phyloP scores from a whole-genome alignment of 2,113 vertebrate species.

The Apaloderma vittatum region DNA sequence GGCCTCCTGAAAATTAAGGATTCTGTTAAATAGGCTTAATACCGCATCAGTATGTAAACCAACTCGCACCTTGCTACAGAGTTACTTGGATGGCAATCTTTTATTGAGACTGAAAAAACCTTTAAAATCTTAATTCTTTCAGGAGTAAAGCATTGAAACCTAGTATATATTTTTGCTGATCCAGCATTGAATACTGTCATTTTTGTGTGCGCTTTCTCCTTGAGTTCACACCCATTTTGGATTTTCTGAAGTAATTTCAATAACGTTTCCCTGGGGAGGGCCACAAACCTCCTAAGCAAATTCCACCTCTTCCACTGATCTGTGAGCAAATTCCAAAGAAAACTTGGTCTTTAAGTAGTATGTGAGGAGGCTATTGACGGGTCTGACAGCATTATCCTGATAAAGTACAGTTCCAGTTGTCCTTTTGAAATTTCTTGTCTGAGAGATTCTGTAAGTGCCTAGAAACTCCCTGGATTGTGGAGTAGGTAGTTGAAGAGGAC shows the following conservation, averaged over 20 bases:
- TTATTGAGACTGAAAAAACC: neutral
- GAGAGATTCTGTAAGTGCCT: neutral
- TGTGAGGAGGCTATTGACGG: neutral
- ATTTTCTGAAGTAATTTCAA: neutral
- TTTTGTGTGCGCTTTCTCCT: neutral
- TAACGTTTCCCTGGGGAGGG: neutral
- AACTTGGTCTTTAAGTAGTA: neutral
- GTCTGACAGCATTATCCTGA: neutral
- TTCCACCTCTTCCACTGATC: neutral
- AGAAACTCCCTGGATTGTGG: neutral
- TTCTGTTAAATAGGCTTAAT: neutral
- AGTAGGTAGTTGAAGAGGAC: neutral
- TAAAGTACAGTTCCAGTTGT: neutral
- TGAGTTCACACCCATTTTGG: fast-evolving
- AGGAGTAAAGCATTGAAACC: neutral
- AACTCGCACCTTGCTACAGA: neutral
- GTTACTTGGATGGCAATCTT: neutral
- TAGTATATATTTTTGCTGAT: neutral
- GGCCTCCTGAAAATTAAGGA: neutral
- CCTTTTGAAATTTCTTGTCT: neutral
- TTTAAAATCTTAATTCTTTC: neutral
- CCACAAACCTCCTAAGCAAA: neutral
- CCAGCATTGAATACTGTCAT: fast-evolving
- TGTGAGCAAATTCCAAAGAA: neutral
- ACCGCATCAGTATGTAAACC: fast-evolving